phyloP scores from a whole-genome alignment of 1,140 invertebrate species.

The Tetramorium parvispinum region DNA sequence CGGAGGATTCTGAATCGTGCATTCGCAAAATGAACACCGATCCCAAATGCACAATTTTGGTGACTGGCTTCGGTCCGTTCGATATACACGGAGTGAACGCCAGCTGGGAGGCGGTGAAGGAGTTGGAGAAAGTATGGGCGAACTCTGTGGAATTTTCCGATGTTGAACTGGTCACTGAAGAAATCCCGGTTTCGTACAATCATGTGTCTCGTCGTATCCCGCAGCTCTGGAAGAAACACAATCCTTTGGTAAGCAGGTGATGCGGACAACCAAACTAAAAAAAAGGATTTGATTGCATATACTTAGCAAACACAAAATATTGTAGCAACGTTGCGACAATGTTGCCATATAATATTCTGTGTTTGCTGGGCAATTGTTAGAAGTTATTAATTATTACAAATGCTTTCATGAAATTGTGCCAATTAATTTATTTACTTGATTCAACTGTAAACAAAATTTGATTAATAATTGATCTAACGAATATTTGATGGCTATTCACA shows the following conservation, averaged over 20 bases:
- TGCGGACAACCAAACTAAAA: too few species aligned
- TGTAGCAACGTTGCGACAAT: too few species aligned
- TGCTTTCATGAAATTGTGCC: too few species aligned
- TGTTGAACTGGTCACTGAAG: constrained; percentile 87
- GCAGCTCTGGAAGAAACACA: constrained; percentile 88
- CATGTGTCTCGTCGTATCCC: constrained; percentile 87
- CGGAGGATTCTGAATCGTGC: background rate
- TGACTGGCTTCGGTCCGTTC: constrained; percentile 93
- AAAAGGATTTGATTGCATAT: too few species aligned
- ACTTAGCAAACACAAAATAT: too few species aligned
- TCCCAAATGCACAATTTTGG: constrained; percentile 78
- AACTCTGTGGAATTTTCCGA: constrained; percentile 80
- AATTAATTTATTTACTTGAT: too few species aligned
- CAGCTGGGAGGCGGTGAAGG: constrained; percentile 91
- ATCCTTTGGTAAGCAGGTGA: constrained; percentile 87
- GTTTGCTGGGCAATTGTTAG: too few species aligned
- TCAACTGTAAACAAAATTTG: too few species aligned
- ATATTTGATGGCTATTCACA: too few species aligned
- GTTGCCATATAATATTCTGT: too few species aligned
- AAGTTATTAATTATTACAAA: too few species aligned
- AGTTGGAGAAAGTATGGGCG: constrained; percentile 83
- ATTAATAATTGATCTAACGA: too few species aligned
- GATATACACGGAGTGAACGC: constrained; percentile 89
- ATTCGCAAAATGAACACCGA: background rate
- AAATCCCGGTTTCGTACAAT: constrained; percentile 90